phyloP scores from a whole-genome alignment of 2,113 vertebrate genomes.

The Phocoena sinus region DNA sequence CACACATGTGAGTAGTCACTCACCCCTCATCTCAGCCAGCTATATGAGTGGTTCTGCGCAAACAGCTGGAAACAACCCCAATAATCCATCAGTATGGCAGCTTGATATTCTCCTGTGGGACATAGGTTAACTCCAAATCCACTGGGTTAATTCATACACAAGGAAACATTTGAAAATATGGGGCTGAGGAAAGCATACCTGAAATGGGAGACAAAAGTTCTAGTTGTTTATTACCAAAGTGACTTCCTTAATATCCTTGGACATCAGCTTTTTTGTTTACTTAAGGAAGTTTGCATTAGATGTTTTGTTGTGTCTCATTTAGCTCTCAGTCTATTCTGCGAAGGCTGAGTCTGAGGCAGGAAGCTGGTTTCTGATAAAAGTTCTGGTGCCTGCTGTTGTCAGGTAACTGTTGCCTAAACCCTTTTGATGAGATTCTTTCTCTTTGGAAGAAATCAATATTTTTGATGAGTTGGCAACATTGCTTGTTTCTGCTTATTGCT shows the following conservation, averaged over 20 bases:
- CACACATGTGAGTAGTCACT: background rate
- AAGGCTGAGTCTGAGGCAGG: background rate
- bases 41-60: background rate
- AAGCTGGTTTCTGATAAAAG: background rate
- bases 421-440: background rate
- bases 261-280: background rate
- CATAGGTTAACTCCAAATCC: background rate
- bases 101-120: background rate
- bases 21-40: background rate
- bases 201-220: background rate
- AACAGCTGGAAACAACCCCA: conserved; percentile 7
- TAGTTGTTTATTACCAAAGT: background rate
- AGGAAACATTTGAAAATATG: background rate
- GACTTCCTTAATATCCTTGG: background rate
- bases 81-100: background rate
- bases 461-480: background rate
- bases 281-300: background rate
- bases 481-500: background rate
- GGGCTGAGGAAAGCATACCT: background rate
- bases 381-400: background rate
- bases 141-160: background rate
- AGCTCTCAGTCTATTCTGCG: background rate
- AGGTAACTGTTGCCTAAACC: background rate
- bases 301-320: background rate
- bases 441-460: background rate